Base-by-base conservation (phyloP, 1,140 invertebrate species). In the Drosophila bifasciata region DNA sequence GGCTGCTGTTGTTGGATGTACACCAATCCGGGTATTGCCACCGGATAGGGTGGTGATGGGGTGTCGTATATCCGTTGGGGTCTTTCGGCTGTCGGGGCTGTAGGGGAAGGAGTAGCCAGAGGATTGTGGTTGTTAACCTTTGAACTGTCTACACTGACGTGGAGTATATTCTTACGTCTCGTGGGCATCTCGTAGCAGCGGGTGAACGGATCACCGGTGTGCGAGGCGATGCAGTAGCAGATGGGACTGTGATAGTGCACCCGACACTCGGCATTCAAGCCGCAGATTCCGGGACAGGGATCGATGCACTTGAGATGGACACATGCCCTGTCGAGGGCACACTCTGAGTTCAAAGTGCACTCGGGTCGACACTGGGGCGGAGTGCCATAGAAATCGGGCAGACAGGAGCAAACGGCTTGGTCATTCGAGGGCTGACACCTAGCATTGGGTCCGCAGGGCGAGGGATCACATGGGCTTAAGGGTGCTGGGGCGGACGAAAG, bases 211-310 rank as follows among this genome's bases (percentile, higher is more conserved):
- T 95, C 93, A 36, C 95, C 94, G 23, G 93, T 94, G 79, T 94
- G 96, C n/a, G 95, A 92, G 95, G 94, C 53, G 94, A 94, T 70
- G 93, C 96, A 97, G 5, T 93, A 93, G 81, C 96, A 97, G 50
- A 94, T 94, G 5, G 96, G 94, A 23, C 94, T 93, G 76, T 97
- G 96, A 79, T 94, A 95, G 16, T 94, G 92, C 11, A 95, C 95
- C 13, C 93, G 93, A 79, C 96, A 97, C 48, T 94, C 92, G 3
- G 96, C 95, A 79, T 93, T 93, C 17, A 94, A 89, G 21, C 95
- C 96, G 78, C 96, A 97, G 16, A 94, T 93, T 52, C 95, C 96
- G 11, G 94, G 93, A 79, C 96, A 96, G n/a, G 96, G 96, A 90
- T 96, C 94, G 16, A 92, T 91, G 79, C 96, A 97, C 89, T 94